Percentiles rank a stretch among this genome's conserved stretches.
Conservation (phyloP, 2,797 vertebrate species). For the Neosalanx taihuensis region DNA sequence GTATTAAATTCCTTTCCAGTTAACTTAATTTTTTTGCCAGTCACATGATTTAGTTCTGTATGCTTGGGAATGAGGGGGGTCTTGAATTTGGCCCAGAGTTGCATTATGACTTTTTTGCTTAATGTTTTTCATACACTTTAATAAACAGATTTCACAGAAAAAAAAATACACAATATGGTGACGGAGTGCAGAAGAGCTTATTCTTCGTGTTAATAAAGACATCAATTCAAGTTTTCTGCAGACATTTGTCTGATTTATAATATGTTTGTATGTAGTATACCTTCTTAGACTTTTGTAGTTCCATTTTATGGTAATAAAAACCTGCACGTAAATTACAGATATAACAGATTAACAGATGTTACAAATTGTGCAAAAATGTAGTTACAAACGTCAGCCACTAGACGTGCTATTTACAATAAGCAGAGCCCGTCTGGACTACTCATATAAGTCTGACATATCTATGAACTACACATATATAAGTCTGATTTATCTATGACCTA, state of each 20-base stretch:
- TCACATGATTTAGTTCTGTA: constrained; percentile 62
- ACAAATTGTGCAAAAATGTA: too few species aligned
- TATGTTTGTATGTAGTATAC: not conserved
- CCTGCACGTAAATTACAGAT: too few species aligned
- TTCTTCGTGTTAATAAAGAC: constrained; percentile 67
- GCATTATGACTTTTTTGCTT: constrained; percentile 62
- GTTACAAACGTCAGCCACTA: too few species aligned
- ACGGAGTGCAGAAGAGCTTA: constrained; percentile 66
- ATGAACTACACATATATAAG: too few species aligned
- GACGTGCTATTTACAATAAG: too few species aligned
- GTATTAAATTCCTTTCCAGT: constrained; percentile 77
- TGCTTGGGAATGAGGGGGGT: constrained; percentile 47
- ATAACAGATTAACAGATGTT: too few species aligned
- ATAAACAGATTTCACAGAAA: constrained; percentile 64
- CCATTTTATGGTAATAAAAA: not conserved
- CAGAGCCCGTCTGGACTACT: too few species aligned
- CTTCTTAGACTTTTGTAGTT: not conserved
- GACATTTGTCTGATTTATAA: not conserved
- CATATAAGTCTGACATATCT: too few species aligned
- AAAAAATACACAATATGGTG: constrained; percentile 63
- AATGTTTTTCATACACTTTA: constrained; percentile 72
- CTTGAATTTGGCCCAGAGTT: constrained; percentile 56
- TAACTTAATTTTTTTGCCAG: constrained; percentile 66
- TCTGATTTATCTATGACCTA: too few species aligned
- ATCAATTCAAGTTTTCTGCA: constrained; percentile 47